These are phyloP conservation scores for Paguma larvata DNA, from an alignment of 2,797 vertebrate genomes.

Conservation along the genomic window DNA sequence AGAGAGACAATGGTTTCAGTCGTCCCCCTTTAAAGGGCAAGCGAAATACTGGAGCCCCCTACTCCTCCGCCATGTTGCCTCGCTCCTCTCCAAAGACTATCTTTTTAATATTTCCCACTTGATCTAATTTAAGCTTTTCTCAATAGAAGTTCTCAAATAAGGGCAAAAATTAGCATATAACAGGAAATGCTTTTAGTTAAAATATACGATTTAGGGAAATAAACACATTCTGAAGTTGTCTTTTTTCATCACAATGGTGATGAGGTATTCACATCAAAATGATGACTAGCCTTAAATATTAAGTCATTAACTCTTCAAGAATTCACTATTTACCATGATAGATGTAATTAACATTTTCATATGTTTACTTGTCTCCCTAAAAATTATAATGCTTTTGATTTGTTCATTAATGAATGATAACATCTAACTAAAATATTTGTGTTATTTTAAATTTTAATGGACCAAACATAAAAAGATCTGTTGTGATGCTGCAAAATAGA, in stretches of 20 bases:
- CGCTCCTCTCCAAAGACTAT: no score
- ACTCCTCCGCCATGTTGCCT: no score
- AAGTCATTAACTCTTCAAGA: conserved; percentile 10
- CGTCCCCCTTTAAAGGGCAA: no score
- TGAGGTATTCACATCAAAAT: background rate
- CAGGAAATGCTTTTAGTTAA: background rate
- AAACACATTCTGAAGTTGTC: background rate
- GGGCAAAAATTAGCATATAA: background rate
- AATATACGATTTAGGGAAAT: background rate
- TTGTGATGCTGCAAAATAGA: background rate
- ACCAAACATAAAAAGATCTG: background rate
- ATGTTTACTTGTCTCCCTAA: background rate
- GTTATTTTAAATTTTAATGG: background rate
- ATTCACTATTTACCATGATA: background rate
- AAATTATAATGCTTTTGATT: background rate
- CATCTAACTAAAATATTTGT: background rate
- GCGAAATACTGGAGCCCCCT: no score
- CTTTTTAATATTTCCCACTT: background rate
- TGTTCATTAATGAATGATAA: background rate
- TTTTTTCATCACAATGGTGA: background rate
- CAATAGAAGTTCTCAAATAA: background rate
- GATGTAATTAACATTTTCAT: background rate
- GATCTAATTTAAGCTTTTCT: conserved; percentile 24
- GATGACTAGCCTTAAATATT: background rate
- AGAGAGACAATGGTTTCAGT: no score